Conservation (phyloP, 2,113 vertebrate genomes). For the Burhinus bistriatus region DNA sequence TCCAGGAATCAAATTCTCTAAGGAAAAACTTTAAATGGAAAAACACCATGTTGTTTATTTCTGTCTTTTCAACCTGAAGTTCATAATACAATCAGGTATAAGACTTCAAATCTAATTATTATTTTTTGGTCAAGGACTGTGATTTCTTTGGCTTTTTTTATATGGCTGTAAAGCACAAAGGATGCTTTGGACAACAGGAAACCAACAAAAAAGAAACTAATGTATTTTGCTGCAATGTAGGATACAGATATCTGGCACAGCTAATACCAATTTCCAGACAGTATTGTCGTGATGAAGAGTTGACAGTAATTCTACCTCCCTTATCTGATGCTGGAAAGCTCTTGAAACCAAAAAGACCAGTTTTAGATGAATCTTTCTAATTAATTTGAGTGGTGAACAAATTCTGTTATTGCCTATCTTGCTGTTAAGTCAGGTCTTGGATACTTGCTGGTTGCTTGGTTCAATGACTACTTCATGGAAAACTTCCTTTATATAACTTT, state of each 20-base stretch:
- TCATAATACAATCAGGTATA: not conserved
- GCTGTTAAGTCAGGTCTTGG: not conserved
- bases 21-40: not conserved
- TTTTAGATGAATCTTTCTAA: not conserved
- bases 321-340: not conserved
- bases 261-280: not conserved
- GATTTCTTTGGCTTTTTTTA: not conserved
- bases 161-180: not conserved
- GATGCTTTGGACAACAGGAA: not conserved
- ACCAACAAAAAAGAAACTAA: rapidly evolving
- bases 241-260: not conserved
- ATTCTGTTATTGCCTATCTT: not conserved
- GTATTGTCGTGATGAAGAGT: not conserved
- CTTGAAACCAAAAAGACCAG: not conserved
- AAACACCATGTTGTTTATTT: not conserved
- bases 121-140: not conserved
- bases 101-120: not conserved
- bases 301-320: not conserved
- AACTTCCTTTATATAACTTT: not conserved
- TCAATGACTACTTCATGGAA: not conserved
- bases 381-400: not conserved
- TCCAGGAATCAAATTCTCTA: not conserved
- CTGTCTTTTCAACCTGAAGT: not conserved
- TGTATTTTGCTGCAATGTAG: not conserved
- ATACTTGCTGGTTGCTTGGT: not conserved